Evolutionary conservation across 35 echinoderm and acorn worm species (phyloP).

Genomic region (Ophiothrix spiculata): DNA sequence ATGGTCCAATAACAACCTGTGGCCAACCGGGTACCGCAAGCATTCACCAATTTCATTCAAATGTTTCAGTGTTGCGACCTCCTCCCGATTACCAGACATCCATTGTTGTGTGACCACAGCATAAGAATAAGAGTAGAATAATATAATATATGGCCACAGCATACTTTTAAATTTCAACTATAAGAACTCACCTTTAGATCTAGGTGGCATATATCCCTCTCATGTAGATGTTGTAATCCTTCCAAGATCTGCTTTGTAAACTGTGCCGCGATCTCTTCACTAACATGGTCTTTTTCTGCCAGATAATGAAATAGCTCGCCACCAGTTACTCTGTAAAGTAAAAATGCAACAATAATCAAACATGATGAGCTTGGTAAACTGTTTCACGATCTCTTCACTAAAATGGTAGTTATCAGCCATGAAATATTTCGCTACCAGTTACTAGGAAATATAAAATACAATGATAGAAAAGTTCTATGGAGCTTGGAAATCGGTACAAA

Average conservation of each 20-base stretch:
- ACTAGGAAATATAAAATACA: too few relatives aligned
- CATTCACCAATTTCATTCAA: too few relatives aligned
- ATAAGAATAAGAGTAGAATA: too few relatives aligned
- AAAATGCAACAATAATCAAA: conserved; percentile 1
- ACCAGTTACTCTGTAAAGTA: conserved; percentile 81
- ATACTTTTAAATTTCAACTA: neutral
- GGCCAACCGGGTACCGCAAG: too few relatives aligned
- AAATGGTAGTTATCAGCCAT: neutral
- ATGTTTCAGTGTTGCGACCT: too few relatives aligned
- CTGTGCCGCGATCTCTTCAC: conserved; percentile 83
- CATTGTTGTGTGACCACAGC: too few relatives aligned
- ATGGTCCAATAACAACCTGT: too few relatives aligned
- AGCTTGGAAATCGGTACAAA: too few relatives aligned
- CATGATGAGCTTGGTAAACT: neutral
- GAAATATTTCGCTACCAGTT: neutral
- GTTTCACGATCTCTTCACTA: neutral
- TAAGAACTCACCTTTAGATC: conserved; percentile 94
- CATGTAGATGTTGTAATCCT: conserved; percentile 78
- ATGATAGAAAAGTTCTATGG: too few relatives aligned
- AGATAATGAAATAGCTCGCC: conserved; percentile 94
- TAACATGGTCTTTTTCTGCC: conserved; percentile 91
- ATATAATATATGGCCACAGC: neutral
- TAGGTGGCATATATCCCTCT: conserved; percentile 79
- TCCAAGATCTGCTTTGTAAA: conserved; percentile 96
- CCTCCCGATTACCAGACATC: too few relatives aligned